Conservation (phyloP, 2,888 invertebrate genomes). For the Melinopterus prodromus region DNA sequence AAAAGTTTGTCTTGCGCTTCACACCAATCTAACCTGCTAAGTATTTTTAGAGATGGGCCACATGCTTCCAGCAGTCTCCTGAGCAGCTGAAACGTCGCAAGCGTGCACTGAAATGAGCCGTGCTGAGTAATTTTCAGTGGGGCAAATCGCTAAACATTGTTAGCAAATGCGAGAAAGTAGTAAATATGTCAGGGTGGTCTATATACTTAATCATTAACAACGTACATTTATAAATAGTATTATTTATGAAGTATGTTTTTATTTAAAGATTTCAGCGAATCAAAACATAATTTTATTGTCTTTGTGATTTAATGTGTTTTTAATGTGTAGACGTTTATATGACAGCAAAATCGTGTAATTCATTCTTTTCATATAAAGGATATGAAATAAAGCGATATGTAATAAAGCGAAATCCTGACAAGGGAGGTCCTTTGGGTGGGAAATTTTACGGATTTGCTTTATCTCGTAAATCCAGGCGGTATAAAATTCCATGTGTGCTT, state of each 20-base stretch:
- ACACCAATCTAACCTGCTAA: neutral
- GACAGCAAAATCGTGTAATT: neutral
- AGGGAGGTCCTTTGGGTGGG: neutral
- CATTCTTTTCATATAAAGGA: neutral
- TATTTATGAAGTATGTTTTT: no score
- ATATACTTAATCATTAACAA: neutral
- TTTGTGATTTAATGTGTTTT: neutral
- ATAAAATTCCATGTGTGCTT: conserved; percentile 37
- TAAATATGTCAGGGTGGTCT: neutral
- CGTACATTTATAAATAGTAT: no score
- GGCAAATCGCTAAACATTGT: neutral
- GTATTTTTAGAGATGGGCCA: neutral
- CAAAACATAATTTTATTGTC: no score
- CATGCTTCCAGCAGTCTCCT: neutral
- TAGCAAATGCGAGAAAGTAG: neutral
- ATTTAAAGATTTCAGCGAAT: no score
- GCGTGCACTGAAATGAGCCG: neutral
- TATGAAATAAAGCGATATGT: neutral
- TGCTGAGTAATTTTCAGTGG: no score
- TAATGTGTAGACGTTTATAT: neutral
- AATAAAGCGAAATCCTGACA: neutral
- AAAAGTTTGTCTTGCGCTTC: neutral
- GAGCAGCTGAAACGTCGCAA: neutral
- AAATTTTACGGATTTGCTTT: neutral
- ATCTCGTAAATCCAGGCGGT: conserved; percentile 36